phyloP scores from a whole-genome alignment of 2,797 vertebrate species.

The Melanotaenia nigrans region DNA sequence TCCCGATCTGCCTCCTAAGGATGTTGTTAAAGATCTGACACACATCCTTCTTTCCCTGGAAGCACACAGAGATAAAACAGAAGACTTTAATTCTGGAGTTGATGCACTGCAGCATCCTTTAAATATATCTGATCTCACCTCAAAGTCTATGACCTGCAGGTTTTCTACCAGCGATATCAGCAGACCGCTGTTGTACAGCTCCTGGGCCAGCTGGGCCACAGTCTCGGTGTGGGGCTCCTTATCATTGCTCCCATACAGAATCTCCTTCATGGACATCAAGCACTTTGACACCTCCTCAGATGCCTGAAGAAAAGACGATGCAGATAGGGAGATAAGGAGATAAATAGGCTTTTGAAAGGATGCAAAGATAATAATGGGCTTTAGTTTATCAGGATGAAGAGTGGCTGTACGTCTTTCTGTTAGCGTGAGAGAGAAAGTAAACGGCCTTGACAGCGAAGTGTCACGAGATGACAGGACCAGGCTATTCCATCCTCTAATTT shows the following conservation, averaged over 20 bases:
- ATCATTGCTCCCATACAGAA: conserved; percentile 92
- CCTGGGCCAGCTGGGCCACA: conserved; percentile 94
- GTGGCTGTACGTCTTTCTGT: neutral
- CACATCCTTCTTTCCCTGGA: conserved; percentile 96
- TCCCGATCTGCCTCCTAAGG: conserved; percentile 95
- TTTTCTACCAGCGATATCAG: conserved; percentile 92
- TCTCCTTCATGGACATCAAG: conserved; percentile 97
- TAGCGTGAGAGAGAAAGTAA: conserved; percentile 1
- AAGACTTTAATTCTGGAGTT: neutral
- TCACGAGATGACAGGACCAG: conserved; percentile 52
- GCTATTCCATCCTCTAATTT: conserved; percentile 47
- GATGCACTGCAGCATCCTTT: neutral
- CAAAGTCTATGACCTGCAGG: conserved; percentile 95
- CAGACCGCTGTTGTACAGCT: conserved; percentile 93
- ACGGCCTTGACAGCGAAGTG: conserved; percentile 55
- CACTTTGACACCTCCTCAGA: conserved; percentile 98
- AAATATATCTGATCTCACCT: conserved; percentile 80
- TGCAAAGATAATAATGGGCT: neutral
- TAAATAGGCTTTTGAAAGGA: neutral
- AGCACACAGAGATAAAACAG: conserved; percentile 4
- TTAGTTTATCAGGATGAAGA: neutral
- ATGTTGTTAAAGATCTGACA: conserved; percentile 99
- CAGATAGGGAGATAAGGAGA: neutral
- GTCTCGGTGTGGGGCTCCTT: conserved; percentile 95
- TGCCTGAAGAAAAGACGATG: conserved; percentile 79